Evolutionary conservation across 2,113 vertebrate genomes (phyloP), one percentile per base, ranked within the genome.

Genomic region (Tragulus kanchil): DNA sequence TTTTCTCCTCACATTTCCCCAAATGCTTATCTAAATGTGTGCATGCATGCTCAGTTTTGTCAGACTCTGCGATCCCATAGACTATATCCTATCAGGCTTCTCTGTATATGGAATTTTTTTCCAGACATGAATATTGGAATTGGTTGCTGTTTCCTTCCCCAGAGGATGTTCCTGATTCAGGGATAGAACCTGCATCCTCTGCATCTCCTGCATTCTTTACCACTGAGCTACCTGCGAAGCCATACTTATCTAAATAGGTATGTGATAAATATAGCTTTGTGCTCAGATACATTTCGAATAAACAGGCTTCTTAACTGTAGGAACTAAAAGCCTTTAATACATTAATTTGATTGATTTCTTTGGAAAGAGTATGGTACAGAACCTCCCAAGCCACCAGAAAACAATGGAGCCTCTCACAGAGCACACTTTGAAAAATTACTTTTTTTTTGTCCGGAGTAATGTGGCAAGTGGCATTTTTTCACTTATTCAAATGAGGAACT

Each of bases 321-420:
- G 56, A 69, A 54, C 16, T 6, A 19, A 62, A 84, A 75, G 73
- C 3, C 36, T 82, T 71, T 78, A 31, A 31, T 58, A 42, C 15
- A 64, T 89, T 77, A 9, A 65, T 52, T 58, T 59, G 56, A 69
- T 58, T 31, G 79, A 84, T 79, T 93, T 95, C 19, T 94, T 95
- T 87, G 54, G 31, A 69, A 58, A 69, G 31, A 88, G 50, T 8
- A 45, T 23, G 28, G 81, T 15, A 73, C 21, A 45, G 28, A 90
- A n/a, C 36, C 50, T 90, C 36, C 52, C 78, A 64, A 96, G 56
- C 13, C 73, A 21, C 28, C 28, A 8, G 67, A n/a, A 90, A 84
- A 62, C 67, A 94, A 42, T 12, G 10, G 31, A 56, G 50, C 67
- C 16, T 4, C 31, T 52, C 59, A 52, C 61, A 31, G 50, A 36